Base-by-base conservation (phyloP, 2,888 invertebrate species). In the Dimorphilus gyrociliatus region DNA sequence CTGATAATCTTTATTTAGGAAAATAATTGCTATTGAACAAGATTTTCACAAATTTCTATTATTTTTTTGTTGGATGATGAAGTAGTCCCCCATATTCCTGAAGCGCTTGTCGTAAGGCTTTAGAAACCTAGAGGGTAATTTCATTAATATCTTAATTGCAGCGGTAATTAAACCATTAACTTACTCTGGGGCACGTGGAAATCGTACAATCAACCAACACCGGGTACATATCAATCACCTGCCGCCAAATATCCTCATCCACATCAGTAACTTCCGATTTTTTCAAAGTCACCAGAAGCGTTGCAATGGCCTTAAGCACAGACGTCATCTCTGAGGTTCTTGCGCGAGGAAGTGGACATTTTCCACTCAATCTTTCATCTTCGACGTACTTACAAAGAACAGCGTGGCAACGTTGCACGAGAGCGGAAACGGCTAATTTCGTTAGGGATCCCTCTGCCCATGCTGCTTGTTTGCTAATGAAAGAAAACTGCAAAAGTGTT, bases 271-370 rank as follows among this genome's bases (percentile, higher is more conserved):
- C 71, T 13, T 85, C 80, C 23, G 86, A 85, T 53, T 81, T 82
- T 64, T 88, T 86, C 70, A 92, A 74, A 3, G 88, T 84, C 29
- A 80, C 75, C 4, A 88, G 76, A 25, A 92, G 68, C 0, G 90
- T 88, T 19, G 86, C 81, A 32, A 90, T 76, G 32, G 90, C 90
- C 63, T 88, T 85, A 32, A 92, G 62, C 16, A 90, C 90, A 64
- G 90, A 90, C 28, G 86, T 84, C 62, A 92, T 85, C 67, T 92
- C 90, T 3, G 88, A 84, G 39, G 90, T 69, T 38, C 88, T 73
- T 56, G 86, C 84, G 65, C 88, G 74, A 28, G 81, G 81, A 40
- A 82, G 65, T 3, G 82, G 81, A 54, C 81, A 81, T 56, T 80
- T 81, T 34, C 81, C 81, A 58, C 77, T 78, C 35, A 78, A 71